phyloP scores from a whole-genome alignment of 2,797 vertebrate species.

The Amphiprion clarkii region DNA sequence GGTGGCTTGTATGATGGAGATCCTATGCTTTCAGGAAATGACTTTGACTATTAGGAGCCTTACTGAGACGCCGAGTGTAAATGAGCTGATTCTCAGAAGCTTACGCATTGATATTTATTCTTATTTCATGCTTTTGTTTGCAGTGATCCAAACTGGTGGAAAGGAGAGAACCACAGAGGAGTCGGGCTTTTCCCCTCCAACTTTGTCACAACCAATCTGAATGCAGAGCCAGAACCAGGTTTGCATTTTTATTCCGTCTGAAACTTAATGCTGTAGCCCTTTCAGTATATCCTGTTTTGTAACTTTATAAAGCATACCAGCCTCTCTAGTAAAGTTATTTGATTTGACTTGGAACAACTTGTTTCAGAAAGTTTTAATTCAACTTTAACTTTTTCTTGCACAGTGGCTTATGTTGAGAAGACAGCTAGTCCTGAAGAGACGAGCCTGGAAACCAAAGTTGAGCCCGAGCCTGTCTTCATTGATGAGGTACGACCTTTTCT shows the following conservation, averaged over 20 bases:
- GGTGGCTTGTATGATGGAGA: no score
- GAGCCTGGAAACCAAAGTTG: slow-evolving; percentile 85
- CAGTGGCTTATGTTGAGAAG: slow-evolving; percentile 85
- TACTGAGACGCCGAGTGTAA: no score
- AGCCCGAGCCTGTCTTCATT: slow-evolving; percentile 94
- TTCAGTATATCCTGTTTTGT: neutral
- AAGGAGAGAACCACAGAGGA: slow-evolving; percentile 97
- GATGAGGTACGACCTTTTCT: slow-evolving; percentile 89
- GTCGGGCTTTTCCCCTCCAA: slow-evolving; percentile 97
- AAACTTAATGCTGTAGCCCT: neutral
- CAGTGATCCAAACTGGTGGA: slow-evolving; percentile 99
- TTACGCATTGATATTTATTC: slow-evolving; percentile 4
- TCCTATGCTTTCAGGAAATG: no score
- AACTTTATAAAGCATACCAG: neutral
- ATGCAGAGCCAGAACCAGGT: slow-evolving; percentile 92
- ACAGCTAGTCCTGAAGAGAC: slow-evolving; percentile 82
- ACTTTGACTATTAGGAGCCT: no score
- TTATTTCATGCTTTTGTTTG: slow-evolving; percentile 35
- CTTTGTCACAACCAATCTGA: slow-evolving; percentile 95
- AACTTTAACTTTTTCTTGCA: neutral
- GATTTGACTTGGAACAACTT: slow-evolving; percentile 3
- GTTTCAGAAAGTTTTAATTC: slow-evolving; percentile 7
- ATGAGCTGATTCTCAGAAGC: neutral
- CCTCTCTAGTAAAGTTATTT: neutral
- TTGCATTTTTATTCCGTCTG: slow-evolving; percentile 18